A percentile compares a stretch with the other conserved stretches of the same genome.
Evolutionary conservation across 1,140 invertebrate species (phyloP).

Genomic region (Solen grandis): DNA sequence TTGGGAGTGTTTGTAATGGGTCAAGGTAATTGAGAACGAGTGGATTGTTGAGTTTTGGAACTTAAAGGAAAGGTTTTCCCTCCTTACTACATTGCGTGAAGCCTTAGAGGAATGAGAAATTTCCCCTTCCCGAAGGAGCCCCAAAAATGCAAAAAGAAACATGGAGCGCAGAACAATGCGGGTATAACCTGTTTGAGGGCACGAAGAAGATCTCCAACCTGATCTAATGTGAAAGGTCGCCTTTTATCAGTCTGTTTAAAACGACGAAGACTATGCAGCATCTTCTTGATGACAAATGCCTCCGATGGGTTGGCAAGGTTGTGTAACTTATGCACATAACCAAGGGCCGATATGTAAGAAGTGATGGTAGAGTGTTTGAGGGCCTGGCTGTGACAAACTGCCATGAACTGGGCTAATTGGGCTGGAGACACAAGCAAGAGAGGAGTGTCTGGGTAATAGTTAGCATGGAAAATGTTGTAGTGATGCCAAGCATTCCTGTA

Average conservation of each 20-base stretch:
- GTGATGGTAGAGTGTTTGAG: constrained; percentile 18
- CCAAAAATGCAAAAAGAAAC: constrained; percentile 5
- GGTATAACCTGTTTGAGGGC: not conserved
- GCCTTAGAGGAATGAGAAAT: not conserved
- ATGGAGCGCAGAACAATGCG: not conserved
- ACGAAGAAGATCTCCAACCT: not conserved
- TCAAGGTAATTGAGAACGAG: not conserved
- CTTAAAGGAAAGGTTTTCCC: not conserved
- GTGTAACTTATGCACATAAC: constrained; percentile 27
- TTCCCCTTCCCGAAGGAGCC: constrained; percentile 12
- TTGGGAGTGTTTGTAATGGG: constrained; percentile 17
- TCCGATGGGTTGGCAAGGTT: constrained; percentile 11
- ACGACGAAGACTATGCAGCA: constrained; percentile 1
- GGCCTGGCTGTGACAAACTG: not conserved
- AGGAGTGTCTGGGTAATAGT: not conserved
- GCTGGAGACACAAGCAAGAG: not conserved
- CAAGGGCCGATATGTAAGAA: constrained; percentile 13
- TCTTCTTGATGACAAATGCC: constrained; percentile 27
- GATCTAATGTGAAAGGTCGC: not conserved
- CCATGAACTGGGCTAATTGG: constrained; percentile 26
- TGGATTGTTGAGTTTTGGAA: not conserved
- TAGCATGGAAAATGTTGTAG: constrained; percentile 1
- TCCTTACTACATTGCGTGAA: not conserved
- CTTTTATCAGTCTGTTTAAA: not conserved
- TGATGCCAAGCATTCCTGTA: constrained; percentile 25